Base-by-base conservation (phyloP, 1,140 invertebrate genomes). In the Drosophila mojavensis region DNA sequence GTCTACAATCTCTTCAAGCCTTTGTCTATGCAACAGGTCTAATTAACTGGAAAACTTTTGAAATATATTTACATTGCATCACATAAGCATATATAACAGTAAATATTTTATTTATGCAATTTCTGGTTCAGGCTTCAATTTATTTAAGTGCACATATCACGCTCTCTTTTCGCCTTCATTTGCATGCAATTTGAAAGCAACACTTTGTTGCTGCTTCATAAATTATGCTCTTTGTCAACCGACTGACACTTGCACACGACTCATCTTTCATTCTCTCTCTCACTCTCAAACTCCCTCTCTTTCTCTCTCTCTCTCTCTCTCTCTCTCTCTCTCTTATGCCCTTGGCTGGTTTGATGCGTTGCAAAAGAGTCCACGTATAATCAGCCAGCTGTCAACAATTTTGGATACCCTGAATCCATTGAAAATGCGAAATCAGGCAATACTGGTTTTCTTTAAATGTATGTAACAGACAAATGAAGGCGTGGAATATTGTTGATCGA, bases 301-400 rank as follows among this genome's bases (percentile, higher is more conserved):
- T n/a, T 24, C 50, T 53, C 41, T 41, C 30, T 30, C 3, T 10
- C 50, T 36, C n/a, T 39, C 28, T 65, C 47, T 60, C 17, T 4
- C 2, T 43, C 10, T 60, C 26, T 15, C 33, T 13, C 5, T 41
- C 47, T 20, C 20, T 20, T 1, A 1, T 20, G 20, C 2, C 20
- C 20, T 20, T 81, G 33, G 60, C 41, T 53, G 41, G 75, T 79
- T 79, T 67, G 15, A 47, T 26, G 54, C 62, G 47, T 36, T 53
- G 53, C 82, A 78, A 75, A 74, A 58, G 66, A 73, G 68, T 82
- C 61, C 51, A 60, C 79, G 68, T 86, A 70, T 85, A 82, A 88
- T 85, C 81, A 88, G 70, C 54, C 79, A 76, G 72, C 64, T 88
- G 76, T 70, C 54, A 70, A 63, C 66, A 70, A 63, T 75, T 75